phyloP scores from a whole-genome alignment of 2,113 vertebrate species.

The Barnardius zonarius region DNA sequence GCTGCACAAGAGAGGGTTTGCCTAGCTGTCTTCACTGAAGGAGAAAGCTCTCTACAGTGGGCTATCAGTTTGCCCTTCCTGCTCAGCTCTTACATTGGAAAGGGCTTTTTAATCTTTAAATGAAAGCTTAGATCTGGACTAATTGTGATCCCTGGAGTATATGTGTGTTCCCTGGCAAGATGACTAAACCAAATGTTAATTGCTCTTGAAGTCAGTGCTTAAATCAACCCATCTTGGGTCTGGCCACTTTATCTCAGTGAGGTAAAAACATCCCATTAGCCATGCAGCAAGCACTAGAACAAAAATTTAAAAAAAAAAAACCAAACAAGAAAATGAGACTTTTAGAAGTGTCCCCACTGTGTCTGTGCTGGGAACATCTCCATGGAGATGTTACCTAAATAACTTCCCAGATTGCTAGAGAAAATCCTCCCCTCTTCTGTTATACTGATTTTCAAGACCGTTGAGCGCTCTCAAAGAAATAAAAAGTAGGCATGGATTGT shows the following conservation, averaged over 20 bases:
- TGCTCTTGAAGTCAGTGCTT: constrained; percentile 52
- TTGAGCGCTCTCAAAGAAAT: neutral
- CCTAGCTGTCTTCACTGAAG: neutral
- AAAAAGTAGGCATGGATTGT: neutral
- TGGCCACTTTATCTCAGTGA: neutral
- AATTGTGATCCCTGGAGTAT: constrained; percentile 11
- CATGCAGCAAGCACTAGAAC: neutral
- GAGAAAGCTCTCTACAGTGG: neutral
- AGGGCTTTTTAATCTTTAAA: constrained; percentile 34
- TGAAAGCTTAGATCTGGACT: constrained; percentile 3
- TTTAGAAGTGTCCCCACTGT: neutral
- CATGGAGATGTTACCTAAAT: neutral
- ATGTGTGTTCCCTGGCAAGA: constrained; percentile 17
- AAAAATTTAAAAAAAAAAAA: neutral
- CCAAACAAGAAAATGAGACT: neutral
- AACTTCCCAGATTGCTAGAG: neutral
- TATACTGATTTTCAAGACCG: neutral
- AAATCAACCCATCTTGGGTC: constrained; percentile 23
- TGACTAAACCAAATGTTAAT: constrained; percentile 52
- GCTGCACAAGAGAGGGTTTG: neutral
- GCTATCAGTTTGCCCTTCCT: neutral
- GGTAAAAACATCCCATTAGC: neutral
- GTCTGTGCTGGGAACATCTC: neutral
- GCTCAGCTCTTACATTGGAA: neutral
- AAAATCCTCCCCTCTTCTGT: neutral